These are phyloP conservation scores for Choreutis nemorana DNA, from an alignment of 2,888 invertebrate genomes.

Conservation along the genomic window DNA sequence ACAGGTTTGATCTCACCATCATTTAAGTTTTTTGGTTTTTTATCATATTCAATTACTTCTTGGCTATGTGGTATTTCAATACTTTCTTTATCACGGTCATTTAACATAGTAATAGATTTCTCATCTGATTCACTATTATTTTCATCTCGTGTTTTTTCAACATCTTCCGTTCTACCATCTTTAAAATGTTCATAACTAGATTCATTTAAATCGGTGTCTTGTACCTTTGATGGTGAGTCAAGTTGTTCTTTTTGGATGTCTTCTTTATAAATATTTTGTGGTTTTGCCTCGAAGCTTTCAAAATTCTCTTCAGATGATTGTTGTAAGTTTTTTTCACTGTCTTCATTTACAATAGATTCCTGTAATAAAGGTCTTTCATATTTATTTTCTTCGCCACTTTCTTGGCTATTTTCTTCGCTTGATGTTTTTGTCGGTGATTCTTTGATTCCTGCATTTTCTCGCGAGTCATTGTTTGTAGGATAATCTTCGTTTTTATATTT, in stretches of 20 bases:
- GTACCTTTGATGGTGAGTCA: slow-evolving; percentile 16
- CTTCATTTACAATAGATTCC: slow-evolving; percentile 3
- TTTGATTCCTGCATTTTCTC: slow-evolving; percentile 16
- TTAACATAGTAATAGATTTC: slow-evolving; percentile 14
- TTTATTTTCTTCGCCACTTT: slow-evolving; percentile 11
- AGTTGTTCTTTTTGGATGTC: slow-evolving; percentile 8
- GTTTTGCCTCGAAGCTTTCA: slow-evolving; percentile 6
- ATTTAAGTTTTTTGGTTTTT: slow-evolving; percentile 27
- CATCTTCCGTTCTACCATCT: slow-evolving; percentile 25
- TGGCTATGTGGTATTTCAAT: slow-evolving; percentile 10
- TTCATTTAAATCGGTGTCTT: slow-evolving; percentile 32
- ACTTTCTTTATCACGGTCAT: slow-evolving; percentile 12
- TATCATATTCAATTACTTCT: slow-evolving; percentile 17
- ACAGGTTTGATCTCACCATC: slow-evolving; percentile 50
- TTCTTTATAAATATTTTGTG: slow-evolving; percentile 8
- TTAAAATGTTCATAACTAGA: slow-evolving; percentile 34
- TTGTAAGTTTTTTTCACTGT: slow-evolving; percentile 4
- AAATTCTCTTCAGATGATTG: slow-evolving; percentile 4
- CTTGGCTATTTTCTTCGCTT: slow-evolving; percentile 9
- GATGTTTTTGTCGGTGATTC: slow-evolving; percentile 10
- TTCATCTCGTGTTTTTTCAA: slow-evolving; percentile 21
- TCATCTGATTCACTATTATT: slow-evolving; percentile 17
- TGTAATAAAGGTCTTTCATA: slow-evolving; percentile 3
- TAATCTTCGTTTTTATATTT: slow-evolving; percentile 1
- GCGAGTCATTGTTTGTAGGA: slow-evolving; percentile 10